Evolutionary conservation across 2,797 vertebrate genomes (phyloP), one percentile per base, ranked within the genome.

Genomic region (Crenichthys baileyi): DNA sequence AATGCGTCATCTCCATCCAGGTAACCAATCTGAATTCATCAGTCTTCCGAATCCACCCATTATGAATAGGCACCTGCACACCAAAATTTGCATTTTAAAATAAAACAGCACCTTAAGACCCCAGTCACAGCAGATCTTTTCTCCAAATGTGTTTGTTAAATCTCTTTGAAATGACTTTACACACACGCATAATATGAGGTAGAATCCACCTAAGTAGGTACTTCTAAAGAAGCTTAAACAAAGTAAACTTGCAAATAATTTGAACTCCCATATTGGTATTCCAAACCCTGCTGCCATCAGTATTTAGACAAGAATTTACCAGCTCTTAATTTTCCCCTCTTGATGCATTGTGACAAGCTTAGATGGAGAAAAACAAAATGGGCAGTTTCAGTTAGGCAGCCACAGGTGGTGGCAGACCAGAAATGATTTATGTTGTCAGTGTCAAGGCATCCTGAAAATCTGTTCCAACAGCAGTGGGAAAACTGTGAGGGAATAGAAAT

Each of bases 381-480:
- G 79, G 48, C 76, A 76, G 24, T 51, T 41, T 70, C 74, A 87
- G 75, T 77, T 58, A 77, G 78, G 70, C 82, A 77, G 76, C 73
- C 71, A 15, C 76, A 74, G 75, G 16, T 56, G 55, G 55, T 83
- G 82, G 75, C 80, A 72, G 79, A 77, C 68, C 60, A 79, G 79
- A 86, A 83, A 87, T 83, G 58, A 89, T 91, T 90, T 61, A 90
- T 87, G 82, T 78, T 65, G 39, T 67, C 68, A 22, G 60, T 36
- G 72, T 81, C 31, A 36, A 82, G 50, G 20, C 87, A 48, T 85
- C 78, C 58, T 6, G 56, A 67, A 73, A 81, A 72, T 82, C 78
- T 77, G 46, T 68, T 85, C 53, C 15, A 75, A 79, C 72, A 55
- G 67, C 72, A 83, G 65, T 70, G 22, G 81, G n/a, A 15, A 73